Conservation (phyloP, 2,113 vertebrate genomes). For the Sylvilagus bachmani region DNA sequence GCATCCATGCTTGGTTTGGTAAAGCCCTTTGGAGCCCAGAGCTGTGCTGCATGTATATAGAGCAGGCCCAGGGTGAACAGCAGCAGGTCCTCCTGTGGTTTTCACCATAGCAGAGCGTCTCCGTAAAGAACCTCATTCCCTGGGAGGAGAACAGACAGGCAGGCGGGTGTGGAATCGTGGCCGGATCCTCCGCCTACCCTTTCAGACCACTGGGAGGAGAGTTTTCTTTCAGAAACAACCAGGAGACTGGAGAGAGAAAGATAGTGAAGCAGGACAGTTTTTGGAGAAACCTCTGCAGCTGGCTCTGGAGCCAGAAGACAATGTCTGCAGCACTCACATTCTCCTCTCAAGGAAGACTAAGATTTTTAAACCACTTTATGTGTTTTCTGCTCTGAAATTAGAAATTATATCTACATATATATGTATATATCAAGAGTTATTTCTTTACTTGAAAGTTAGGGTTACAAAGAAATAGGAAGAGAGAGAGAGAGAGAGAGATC, state of each 20-base stretch:
- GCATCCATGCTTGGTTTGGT: constrained; percentile 78
- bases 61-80: constrained; percentile 58
- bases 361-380: constrained; percentile 49
- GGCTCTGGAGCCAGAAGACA: constrained; percentile 14
- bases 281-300: constrained; percentile 45
- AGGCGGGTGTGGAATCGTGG: constrained; percentile 28
- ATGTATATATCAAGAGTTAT: too few species aligned
- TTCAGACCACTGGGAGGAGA: constrained; percentile 36
- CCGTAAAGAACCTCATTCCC: constrained; percentile 39
- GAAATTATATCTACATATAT: constrained; percentile 8
- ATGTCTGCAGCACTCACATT: constrained; percentile 58
- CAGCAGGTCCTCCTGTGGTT: constrained; percentile 58
- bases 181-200: neutral
- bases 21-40: constrained; percentile 71
- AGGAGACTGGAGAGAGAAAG: neutral
- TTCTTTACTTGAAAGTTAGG: too few species aligned
- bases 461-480: too few species aligned
- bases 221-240: constrained; percentile 21
- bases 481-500: too few species aligned
- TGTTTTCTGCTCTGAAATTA: constrained; percentile 78
- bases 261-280: constrained; percentile 20
- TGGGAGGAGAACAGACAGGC: constrained; percentile 59
- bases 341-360: constrained; percentile 67
- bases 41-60: constrained; percentile 71
- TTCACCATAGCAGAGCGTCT: constrained; percentile 54